These are phyloP conservation scores for Sussaba pulchella DNA, from an alignment of 2,888 invertebrate species.

Conservation along the genomic window DNA sequence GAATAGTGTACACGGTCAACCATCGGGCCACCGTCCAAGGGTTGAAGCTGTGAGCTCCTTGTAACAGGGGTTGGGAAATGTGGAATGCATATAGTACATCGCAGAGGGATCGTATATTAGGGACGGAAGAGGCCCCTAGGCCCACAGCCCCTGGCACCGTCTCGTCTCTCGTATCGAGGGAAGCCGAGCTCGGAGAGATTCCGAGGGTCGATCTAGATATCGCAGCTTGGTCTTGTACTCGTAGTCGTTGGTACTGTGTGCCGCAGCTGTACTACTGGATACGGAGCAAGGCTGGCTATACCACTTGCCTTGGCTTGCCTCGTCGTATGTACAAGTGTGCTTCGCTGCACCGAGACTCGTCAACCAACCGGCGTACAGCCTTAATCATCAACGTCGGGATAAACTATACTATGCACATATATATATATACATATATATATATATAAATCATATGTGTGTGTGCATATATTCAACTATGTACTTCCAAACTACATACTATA, in stretches of 20 bases:
- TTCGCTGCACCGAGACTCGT: conserved; percentile 45
- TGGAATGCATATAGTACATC: conserved; percentile 22
- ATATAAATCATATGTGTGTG: background rate
- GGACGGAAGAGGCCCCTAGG: conserved; percentile 53
- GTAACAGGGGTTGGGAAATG: conserved; percentile 13
- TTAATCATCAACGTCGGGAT: conserved; percentile 52
- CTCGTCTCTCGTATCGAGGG: conserved; percentile 54
- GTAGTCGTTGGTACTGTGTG: conserved; percentile 13
- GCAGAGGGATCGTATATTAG: conserved; percentile 60
- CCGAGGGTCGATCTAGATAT: conserved; percentile 62
- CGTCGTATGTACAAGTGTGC: conserved; percentile 19
- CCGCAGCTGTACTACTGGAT: conserved; percentile 9
- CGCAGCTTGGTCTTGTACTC: conserved; percentile 13
- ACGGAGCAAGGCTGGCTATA: conserved; percentile 4
- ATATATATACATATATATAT: conserved; percentile 8
- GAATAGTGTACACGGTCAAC: background rate
- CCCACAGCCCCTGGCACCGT: conserved; percentile 44
- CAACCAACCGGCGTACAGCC: conserved; percentile 24
- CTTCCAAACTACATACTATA: too few species aligned
- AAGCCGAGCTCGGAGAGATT: conserved; percentile 41
- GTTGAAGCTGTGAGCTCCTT: conserved; percentile 4
- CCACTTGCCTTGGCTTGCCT: background rate
- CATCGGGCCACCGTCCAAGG: background rate
- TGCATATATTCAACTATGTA: too few species aligned
- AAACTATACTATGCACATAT: conserved; percentile 5